Base-by-base conservation (phyloP, 2,888 invertebrate genomes). In the Sarcophaga caerulescens region DNA sequence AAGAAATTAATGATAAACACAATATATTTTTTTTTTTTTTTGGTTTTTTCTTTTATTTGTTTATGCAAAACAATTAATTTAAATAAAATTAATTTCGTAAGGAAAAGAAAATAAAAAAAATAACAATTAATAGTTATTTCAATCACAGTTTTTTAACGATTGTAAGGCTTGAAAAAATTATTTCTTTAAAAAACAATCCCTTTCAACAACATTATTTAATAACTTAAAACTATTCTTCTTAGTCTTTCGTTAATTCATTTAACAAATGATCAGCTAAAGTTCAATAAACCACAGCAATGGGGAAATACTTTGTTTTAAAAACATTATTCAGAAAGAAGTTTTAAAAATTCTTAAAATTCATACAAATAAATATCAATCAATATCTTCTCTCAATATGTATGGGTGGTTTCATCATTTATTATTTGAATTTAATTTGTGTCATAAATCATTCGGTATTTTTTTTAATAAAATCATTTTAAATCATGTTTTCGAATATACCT, bases 231-330 rank as follows among this genome's bases (percentile, higher is more conserved):
- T 35, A 0, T 35, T 35, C 35, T 35, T 35, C 10, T 35, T 35
- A 10, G 10, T 35, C 2, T 35, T 52, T 4, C 12, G 0, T 47
- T 12, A 52, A 17, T 17, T 14, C 17, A 52, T 52, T 14, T 17
- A 52, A 52, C 52, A 52, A 35, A 35, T 35, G 14, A 52, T 14
- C 17, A 52, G 52, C 35, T 35, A 76, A 77, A 76, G 82, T 82
- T 82, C 82, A 82, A 76, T 71, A 77, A 82, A 82, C 82, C 12
- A 10, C 6, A 47, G 14, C 47, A 14, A 47, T 4, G 2, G 14
- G 35, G 35, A 35, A 35, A 35, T 35, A 35, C 35, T 35, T 35
- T 35, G 35, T 35, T 35, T 35, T 35, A 35, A 35, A 35, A 35
- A 1, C 35, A 35, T 35, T 35, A 35, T 35, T 35, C 6, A 35